These are phyloP conservation scores for Aphelocoma californica DNA, from an alignment of 2,797 vertebrate species.

Conservation along the genomic window DNA sequence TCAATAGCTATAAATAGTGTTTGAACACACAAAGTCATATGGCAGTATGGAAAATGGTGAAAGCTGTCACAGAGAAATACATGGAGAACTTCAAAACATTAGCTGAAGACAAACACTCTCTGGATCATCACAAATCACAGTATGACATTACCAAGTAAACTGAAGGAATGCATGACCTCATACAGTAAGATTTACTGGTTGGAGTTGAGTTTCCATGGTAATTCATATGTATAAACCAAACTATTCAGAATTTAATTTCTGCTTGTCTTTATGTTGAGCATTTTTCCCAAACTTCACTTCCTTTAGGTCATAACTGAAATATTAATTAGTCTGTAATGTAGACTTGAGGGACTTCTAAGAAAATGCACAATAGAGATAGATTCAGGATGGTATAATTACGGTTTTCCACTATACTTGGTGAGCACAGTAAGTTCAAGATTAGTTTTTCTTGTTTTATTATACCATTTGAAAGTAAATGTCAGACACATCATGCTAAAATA, in stretches of 20 bases:
- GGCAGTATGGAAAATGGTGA: not conserved
- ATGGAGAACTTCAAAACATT: not conserved
- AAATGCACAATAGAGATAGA: conserved; percentile 9
- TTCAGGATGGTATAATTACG: conserved; percentile 56
- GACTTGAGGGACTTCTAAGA: not conserved
- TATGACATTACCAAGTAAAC: not conserved
- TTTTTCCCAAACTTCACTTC: not conserved
- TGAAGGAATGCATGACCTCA: not conserved
- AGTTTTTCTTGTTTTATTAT: conserved; percentile 60
- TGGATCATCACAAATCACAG: not conserved
- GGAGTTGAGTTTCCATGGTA: not conserved
- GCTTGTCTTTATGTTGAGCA: not conserved
- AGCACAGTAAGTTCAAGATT: conserved; percentile 48
- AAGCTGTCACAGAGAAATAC: not conserved
- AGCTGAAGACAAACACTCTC: not conserved
- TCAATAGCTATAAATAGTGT: not conserved
- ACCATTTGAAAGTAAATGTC: conserved; percentile 69
- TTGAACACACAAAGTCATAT: not conserved
- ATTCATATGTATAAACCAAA: not conserved
- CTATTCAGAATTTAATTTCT: not conserved
- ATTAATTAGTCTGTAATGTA: conserved; percentile 2
- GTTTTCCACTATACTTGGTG: conserved; percentile 23
- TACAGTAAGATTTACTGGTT: not conserved
- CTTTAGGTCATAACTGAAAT: conserved; percentile 20
- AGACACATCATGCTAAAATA: conserved; percentile 55